A percentile compares a stretch with the other conserved stretches of the same genome.
phyloP scores from a whole-genome alignment of 1,140 invertebrate species.

The Nephila pilipes region DNA sequence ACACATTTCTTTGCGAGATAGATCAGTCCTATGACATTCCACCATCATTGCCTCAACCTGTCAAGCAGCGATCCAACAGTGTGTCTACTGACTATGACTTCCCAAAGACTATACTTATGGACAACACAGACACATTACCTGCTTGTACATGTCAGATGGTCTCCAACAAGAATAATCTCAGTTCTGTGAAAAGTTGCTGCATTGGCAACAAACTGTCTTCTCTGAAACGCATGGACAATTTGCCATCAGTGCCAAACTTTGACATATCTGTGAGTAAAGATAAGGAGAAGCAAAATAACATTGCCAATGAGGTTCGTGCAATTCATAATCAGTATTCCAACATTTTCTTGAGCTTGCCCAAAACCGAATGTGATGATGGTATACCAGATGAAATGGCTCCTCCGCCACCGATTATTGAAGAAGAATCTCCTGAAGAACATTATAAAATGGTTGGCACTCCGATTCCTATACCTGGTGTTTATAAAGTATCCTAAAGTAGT shows the following conservation, averaged over 20 bases:
- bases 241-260: slow-evolving; percentile 58
- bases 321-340: slow-evolving; percentile 59
- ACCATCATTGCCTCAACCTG: background rate
- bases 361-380: background rate
- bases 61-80: slow-evolving; percentile 48
- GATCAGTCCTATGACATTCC: slow-evolving; percentile 67
- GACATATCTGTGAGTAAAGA: background rate
- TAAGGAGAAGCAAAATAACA: background rate
- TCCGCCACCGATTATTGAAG: slow-evolving; percentile 53
- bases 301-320: slow-evolving; percentile 7
- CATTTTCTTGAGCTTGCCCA: slow-evolving; percentile 11
- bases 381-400: slow-evolving; percentile 71
- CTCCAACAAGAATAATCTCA: slow-evolving; percentile 39
- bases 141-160: slow-evolving; percentile 59
- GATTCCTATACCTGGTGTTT: slow-evolving; percentile 24
- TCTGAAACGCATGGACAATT: background rate
- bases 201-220: slow-evolving; percentile 51
- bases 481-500: slow-evolving; percentile 10
- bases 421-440: slow-evolving; percentile 63
- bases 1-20: background rate
- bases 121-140: slow-evolving; percentile 38
- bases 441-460: slow-evolving; percentile 70
- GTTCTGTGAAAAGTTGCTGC: slow-evolving; percentile 69
- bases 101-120: slow-evolving; percentile 48
- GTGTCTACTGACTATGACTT: slow-evolving; percentile 62